These are phyloP conservation scores for Oncorhynchus masou DNA, from an alignment of 2,113 vertebrate genomes.

Conservation along the genomic window DNA sequence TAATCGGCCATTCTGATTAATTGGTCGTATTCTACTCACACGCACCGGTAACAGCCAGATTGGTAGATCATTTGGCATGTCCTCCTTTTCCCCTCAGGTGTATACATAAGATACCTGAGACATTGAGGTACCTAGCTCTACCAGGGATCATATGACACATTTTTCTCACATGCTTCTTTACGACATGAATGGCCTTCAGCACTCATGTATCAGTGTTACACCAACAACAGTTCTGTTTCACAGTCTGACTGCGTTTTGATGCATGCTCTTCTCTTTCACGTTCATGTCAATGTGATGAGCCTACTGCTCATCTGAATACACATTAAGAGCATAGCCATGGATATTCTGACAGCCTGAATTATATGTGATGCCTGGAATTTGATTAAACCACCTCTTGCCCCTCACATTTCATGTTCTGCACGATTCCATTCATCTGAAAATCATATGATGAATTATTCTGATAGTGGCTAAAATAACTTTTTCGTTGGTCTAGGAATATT, in stretches of 20 bases:
- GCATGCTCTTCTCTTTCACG: conserved; percentile 38
- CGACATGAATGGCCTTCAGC: conserved; percentile 49
- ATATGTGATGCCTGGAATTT: neutral
- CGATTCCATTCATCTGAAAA: neutral
- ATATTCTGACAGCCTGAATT: neutral
- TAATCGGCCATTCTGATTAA: too few relatives aligned
- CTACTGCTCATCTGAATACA: conserved; percentile 7
- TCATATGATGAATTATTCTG: neutral
- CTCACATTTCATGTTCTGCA: neutral
- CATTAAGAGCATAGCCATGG: neutral
- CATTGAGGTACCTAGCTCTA: neutral
- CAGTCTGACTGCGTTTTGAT: conserved; percentile 35
- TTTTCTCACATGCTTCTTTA: neutral
- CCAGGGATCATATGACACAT: neutral
- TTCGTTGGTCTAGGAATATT: conserved; percentile 84
- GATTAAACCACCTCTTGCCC: neutral
- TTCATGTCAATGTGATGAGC: neutral
- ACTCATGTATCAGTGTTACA: conserved; percentile 47
- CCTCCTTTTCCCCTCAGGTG: too few relatives aligned
- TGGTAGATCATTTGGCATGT: too few relatives aligned
- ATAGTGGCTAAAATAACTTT: conserved; percentile 45
- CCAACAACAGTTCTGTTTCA: conserved; percentile 43
- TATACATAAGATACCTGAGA: neutral
- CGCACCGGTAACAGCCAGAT: too few relatives aligned
- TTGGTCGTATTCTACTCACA: too few relatives aligned